A percentile compares a stretch with the other conserved stretches of the same genome.
Conservation (phyloP, 2,113 vertebrate genomes). For the Oryzias celebensis region DNA sequence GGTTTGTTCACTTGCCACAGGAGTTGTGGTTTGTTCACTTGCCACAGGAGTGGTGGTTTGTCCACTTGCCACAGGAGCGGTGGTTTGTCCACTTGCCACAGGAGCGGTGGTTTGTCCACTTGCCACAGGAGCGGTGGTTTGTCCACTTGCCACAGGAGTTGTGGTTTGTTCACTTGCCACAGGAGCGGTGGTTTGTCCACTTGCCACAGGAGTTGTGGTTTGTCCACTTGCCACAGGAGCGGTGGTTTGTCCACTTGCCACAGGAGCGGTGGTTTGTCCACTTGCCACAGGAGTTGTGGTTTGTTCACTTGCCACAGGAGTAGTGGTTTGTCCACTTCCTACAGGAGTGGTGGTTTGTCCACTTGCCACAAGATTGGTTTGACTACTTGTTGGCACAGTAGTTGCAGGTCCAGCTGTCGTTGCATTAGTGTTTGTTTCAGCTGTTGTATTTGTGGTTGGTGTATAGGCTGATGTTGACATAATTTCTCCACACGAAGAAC, state of each 20-base stretch:
- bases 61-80: background rate
- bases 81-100: background rate
- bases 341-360: background rate
- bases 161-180: background rate
- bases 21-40: background rate
- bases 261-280: background rate
- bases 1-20: background rate
- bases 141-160: no score
- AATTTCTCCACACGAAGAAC: background rate
- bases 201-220: no score
- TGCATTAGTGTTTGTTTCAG: background rate
- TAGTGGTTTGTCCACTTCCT: background rate
- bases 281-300: no score
- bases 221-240: background rate
- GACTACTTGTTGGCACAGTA: background rate
- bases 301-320: no score
- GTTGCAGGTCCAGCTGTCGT: background rate
- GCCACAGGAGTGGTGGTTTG: no score
- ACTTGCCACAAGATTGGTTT: no score
- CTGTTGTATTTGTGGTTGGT: background rate
- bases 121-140: no score
- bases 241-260: background rate
- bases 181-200: background rate
- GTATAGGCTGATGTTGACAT: background rate
- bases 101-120: background rate